Evolutionary conservation across 2,113 vertebrate species (phyloP), one percentile per base, ranked within the genome.

Genomic region (Gallinago jamesoni): DNA sequence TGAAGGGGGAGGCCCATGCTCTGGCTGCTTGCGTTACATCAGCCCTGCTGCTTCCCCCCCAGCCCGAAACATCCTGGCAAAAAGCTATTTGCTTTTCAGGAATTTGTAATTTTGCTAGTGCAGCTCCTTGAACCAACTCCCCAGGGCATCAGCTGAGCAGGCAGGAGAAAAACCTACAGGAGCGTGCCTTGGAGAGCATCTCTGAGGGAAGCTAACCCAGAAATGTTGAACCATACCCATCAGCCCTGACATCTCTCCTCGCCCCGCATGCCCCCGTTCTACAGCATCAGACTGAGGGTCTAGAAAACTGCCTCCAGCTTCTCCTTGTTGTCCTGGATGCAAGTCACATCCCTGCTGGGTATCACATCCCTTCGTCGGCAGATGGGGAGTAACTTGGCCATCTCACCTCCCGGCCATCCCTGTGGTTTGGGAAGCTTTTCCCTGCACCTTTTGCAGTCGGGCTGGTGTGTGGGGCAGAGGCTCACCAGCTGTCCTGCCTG

Each of bases 371-470:
- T 41, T 62, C 20, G 12, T n/a, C 1, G 3, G 23, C 17, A 55
- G 23, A n/a, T 31, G 1, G 3, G 9, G 20, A 56, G 15, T 55
- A 33, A 31, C 17, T 6, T 1, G 33, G 35, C 22, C 35, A 28
- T 19, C 53, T 68, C 1, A 0, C 23, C 12, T 73, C 57, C 45
- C 13, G 4, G 41, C 22, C 56, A 28, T 78, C 23, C 10, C 39
- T 0, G 4, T 39, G 37, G 22, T 17, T 67, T 1, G 4, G 86
- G 30, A 67, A 64, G n/a, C 17, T 53, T 62, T 63, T 28, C 31
- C 45, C 11, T 27, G 12, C 60, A 22, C 6, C 0, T 0, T 52
- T 59, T 59, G 43, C 39, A 72, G 39, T 1, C 7, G 33, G 37
- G 25, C 66, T 80, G 78, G 37, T 52, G 27, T 35, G 39, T n/a